phyloP scores from a whole-genome alignment of 2,888 invertebrate genomes.

The Himalopsyche kuldschensis region DNA sequence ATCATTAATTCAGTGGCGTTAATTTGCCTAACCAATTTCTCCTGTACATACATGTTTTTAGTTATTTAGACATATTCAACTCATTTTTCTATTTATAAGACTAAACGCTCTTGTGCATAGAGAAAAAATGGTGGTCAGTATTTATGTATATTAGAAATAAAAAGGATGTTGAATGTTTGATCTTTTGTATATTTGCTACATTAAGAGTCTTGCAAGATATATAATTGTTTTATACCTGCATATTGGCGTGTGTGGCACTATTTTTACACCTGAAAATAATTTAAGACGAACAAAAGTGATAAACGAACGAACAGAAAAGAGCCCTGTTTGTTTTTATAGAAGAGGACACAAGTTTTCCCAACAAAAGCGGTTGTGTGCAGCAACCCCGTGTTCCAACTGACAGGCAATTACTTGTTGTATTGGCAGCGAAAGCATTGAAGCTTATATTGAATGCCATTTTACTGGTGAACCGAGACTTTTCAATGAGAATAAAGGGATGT shows the following conservation, averaged over 20 bases:
- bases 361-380: not conserved
- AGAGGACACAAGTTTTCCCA: not conserved
- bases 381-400: not conserved
- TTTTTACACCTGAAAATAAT: not conserved
- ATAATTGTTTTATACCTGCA: too few relatives aligned
- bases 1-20: too few relatives aligned
- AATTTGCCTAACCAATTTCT: too few relatives aligned
- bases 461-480: not conserved
- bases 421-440: not conserved
- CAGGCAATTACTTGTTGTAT: constrained; percentile 1
- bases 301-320: not conserved
- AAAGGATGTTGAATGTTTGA: too few relatives aligned
- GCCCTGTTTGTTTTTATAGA: not conserved
- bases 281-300: not conserved
- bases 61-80: too few relatives aligned
- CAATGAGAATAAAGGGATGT: not conserved
- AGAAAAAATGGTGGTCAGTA: too few relatives aligned
- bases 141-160: too few relatives aligned
- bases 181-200: too few relatives aligned
- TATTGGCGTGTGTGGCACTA: not conserved
- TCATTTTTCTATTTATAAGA: too few relatives aligned
- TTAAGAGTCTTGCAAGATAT: too few relatives aligned
- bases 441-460: not conserved
- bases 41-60: too few relatives aligned
- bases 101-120: too few relatives aligned